Conservation (phyloP, 2,113 vertebrate species). For the Neomonachus schauinslandi region DNA sequence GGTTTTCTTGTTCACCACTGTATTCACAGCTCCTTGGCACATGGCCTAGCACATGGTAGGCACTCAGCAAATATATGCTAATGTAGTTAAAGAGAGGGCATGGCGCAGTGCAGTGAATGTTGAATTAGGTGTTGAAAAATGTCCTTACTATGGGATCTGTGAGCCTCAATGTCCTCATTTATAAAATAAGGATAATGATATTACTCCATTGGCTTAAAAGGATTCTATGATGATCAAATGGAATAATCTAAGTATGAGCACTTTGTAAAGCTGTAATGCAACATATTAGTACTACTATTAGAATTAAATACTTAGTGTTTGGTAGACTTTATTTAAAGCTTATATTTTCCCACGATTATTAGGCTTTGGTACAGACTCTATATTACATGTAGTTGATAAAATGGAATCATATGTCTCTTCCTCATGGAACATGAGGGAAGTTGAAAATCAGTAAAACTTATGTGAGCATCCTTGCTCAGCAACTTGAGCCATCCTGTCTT, state of each 20-base stretch:
- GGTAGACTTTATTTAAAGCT: constrained; percentile 13
- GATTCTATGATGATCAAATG: constrained; percentile 1
- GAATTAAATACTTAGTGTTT: neutral
- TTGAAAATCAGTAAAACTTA: neutral
- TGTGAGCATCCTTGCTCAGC: neutral
- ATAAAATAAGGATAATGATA: neutral
- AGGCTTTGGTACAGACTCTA: neutral
- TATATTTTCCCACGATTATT: neutral
- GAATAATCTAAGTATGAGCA: neutral
- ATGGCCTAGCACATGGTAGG: neutral
- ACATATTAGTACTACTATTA: neutral
- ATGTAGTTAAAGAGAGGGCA: neutral
- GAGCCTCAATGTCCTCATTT: constrained; percentile 18
- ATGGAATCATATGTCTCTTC: neutral
- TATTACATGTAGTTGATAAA: neutral
- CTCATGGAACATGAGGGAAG: neutral
- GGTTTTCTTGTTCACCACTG: neutral
- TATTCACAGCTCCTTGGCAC: neutral
- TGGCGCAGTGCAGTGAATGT: neutral
- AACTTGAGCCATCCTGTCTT: neutral
- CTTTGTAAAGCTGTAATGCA: neutral
- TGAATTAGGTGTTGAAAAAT: neutral
- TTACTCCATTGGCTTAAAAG: neutral
- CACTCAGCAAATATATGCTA: neutral
- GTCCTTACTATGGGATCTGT: neutral